These are phyloP conservation scores for Buphagus erythrorhynchus DNA, from an alignment of 2,797 vertebrate species.

Conservation along the genomic window DNA sequence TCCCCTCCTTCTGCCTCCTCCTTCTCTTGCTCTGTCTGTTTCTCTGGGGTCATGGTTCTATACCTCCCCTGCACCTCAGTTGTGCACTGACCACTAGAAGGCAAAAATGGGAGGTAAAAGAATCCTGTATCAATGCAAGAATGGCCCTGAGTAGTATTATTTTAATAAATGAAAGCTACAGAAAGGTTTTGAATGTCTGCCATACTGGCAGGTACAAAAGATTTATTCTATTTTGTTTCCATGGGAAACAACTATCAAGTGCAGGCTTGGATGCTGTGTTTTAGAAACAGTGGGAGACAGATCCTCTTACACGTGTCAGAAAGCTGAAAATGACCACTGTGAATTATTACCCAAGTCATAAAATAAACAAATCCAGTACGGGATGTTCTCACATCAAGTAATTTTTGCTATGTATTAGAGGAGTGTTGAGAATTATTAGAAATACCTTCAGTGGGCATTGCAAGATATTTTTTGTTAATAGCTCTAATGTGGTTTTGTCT, in stretches of 20 bases:
- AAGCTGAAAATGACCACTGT: neutral
- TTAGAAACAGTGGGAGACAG: neutral
- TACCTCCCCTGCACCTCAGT: neutral
- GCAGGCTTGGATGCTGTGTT: neutral
- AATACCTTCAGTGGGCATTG: neutral
- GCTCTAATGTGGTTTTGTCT: neutral
- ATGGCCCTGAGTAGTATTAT: neutral
- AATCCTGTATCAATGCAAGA: neutral
- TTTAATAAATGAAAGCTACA: neutral
- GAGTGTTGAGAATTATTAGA: neutral
- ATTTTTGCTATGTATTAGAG: neutral
- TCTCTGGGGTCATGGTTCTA: neutral
- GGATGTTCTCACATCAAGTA: neutral
- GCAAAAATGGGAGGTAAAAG: conserved; percentile 3
- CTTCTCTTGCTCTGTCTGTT: neutral
- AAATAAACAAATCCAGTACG: neutral
- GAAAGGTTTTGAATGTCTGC: neutral
- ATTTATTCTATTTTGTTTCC: neutral
- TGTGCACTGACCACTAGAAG: neutral
- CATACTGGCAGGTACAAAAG: neutral
- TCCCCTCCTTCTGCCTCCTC: neutral
- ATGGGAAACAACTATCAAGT: neutral
- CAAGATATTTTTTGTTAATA: neutral
- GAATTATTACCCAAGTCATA: neutral
- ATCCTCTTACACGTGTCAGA: neutral